A percentile compares a stretch with the other conserved stretches of the same genome.
These are phyloP conservation scores for Auanema sp. DNA, from an alignment of 2,888 invertebrate species.

Conservation along the genomic window DNA sequence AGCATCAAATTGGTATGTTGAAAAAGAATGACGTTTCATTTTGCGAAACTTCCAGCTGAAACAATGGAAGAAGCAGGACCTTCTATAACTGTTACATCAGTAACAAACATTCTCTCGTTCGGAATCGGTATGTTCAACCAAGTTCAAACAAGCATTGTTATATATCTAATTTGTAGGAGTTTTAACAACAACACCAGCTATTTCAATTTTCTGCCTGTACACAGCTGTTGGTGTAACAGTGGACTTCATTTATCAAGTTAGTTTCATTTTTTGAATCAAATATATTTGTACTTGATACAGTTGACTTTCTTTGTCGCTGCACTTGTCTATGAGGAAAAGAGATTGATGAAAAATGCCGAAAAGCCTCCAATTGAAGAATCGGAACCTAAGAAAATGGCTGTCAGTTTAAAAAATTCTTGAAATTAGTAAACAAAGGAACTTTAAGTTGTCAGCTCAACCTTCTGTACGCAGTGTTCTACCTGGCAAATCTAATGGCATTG, in stretches of 20 bases:
- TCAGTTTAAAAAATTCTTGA: background rate
- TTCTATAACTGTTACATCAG: conserved; percentile 52
- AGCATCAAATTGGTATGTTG: conserved; percentile 41
- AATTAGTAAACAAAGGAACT: background rate
- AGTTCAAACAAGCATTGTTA: background rate
- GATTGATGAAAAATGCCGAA: conserved; percentile 12
- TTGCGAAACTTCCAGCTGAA: conserved; percentile 27
- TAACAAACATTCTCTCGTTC: conserved; percentile 51
- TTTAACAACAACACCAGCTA: conserved; percentile 50
- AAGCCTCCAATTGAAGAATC: conserved; percentile 17
- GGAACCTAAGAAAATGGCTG: background rate
- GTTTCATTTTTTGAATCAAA: background rate
- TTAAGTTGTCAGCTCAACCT: conserved; percentile 17
- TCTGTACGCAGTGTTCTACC: conserved; percentile 24
- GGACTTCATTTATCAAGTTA: conserved; percentile 51
- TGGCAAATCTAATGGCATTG: conserved; percentile 40
- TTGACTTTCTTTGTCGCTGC: conserved; percentile 53
- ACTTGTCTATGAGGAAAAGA: conserved; percentile 41
- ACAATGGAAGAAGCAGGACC: conserved; percentile 53
- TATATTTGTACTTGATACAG: conserved; percentile 15
- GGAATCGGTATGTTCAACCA: conserved; percentile 28
- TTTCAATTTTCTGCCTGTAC: conserved; percentile 50
- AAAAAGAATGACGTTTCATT: conserved; percentile 2
- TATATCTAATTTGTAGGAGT: conserved; percentile 18
- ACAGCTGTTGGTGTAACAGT: conserved; percentile 44